phyloP scores from a whole-genome alignment of 2,113 vertebrate genomes.

The Hippocampus guttulatus region DNA sequence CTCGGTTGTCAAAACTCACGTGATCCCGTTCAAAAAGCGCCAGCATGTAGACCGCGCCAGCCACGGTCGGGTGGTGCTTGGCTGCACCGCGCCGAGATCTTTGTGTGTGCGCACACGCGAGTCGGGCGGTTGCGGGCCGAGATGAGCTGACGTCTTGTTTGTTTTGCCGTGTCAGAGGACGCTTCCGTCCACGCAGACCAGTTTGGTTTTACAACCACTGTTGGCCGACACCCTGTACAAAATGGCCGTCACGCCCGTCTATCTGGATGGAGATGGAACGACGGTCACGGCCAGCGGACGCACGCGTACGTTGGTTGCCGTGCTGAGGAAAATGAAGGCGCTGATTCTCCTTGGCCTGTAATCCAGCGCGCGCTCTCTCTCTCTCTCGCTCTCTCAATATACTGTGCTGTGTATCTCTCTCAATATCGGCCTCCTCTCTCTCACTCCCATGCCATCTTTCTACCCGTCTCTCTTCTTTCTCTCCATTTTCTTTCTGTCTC shows the following conservation, averaged over 20 bases:
- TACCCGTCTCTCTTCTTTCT: background rate
- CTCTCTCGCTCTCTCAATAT: background rate
- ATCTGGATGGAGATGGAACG: conserved; percentile 78
- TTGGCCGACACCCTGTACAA: conserved; percentile 84
- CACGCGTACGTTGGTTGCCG: conserved; percentile 54
- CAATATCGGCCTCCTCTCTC: background rate
- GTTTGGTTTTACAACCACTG: conserved; percentile 78
- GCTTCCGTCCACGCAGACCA: conserved; percentile 75
- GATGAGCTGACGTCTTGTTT: background rate
- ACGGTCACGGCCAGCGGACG: conserved; percentile 72
- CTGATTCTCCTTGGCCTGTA: background rate
- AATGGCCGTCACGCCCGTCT: conserved; percentile 82
- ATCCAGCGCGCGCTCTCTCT: background rate
- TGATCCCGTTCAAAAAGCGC: too few species aligned
- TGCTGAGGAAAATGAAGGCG: background rate
- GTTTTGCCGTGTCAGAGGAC: conserved; percentile 45
- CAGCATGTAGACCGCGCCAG: too few species aligned
- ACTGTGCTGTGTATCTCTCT: background rate
- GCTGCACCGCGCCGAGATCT: too few species aligned
- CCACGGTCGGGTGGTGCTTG: too few species aligned
- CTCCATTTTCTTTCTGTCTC: background rate
- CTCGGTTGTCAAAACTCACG: too few species aligned
- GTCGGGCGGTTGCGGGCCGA: too few species aligned
- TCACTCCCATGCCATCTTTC: background rate
- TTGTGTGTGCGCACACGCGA: too few species aligned